These are phyloP conservation scores for Cephus cinctus DNA, from an alignment of 1,140 invertebrate genomes.

Conservation along the genomic window DNA sequence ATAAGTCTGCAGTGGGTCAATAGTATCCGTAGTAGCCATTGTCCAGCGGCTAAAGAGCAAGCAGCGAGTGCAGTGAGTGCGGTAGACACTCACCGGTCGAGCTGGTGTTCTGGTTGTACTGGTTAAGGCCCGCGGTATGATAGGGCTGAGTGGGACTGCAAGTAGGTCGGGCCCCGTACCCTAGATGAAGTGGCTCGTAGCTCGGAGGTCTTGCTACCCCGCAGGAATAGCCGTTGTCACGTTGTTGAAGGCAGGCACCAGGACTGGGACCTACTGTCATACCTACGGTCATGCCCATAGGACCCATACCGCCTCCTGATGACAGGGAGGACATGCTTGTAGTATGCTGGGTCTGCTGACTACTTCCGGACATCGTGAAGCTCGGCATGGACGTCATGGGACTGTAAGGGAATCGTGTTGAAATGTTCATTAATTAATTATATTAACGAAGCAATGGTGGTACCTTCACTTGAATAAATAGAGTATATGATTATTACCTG, in stretches of 20 bases:
- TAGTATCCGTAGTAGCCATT: conserved; percentile 16
- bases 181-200: conserved; percentile 69
- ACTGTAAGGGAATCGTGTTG: conserved; percentile 33
- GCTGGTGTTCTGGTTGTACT: conserved; percentile 63
- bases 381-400: conserved; percentile 62
- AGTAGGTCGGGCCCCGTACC: conserved; percentile 64
- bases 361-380: conserved; percentile 53
- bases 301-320: conserved; percentile 53
- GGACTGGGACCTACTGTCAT: conserved; percentile 58
- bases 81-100: conserved; percentile 62
- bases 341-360: conserved; percentile 43
- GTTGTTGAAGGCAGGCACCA: conserved; percentile 67
- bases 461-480: no score
- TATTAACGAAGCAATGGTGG: no score
- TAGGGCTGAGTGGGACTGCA: conserved; percentile 68
- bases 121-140: conserved; percentile 61
- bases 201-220: conserved; percentile 60
- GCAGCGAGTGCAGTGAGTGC: conserved; percentile 58
- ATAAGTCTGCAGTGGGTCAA: no score
- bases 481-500: no score
- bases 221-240: conserved; percentile 66
- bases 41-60: conserved; percentile 57
- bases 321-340: conserved; percentile 49
- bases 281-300: conserved; percentile 53
- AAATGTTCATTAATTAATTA: no score